phyloP scores from a whole-genome alignment of 2,888 invertebrate species.

The Liposcelis brunnea region DNA sequence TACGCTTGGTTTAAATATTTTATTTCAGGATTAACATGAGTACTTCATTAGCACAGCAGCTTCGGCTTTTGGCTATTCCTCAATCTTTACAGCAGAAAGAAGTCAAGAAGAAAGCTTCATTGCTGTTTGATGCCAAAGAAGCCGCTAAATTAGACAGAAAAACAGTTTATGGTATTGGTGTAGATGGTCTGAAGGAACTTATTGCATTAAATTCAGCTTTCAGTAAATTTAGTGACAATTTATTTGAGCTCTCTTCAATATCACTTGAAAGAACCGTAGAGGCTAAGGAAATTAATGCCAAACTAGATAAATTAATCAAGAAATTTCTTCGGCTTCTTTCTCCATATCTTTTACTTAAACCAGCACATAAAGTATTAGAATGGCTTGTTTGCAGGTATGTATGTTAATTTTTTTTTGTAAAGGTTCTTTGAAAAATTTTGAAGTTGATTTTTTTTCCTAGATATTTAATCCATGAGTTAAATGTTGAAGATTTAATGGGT shows the following conservation, averaged over 20 bases:
- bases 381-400: constrained; percentile 67
- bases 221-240: constrained; percentile 46
- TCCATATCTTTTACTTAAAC: constrained; percentile 73
- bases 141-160: constrained; percentile 73
- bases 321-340: constrained; percentile 66
- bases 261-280: constrained; percentile 69
- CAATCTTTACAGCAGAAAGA: constrained; percentile 50
- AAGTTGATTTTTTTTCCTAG: constrained; percentile 27
- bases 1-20: too few relatives aligned
- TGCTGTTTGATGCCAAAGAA: constrained; percentile 78
- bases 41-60: constrained; percentile 64
- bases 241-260: constrained; percentile 62
- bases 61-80: constrained; percentile 54
- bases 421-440: background rate
- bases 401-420: constrained; percentile 1
- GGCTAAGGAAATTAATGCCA: constrained; percentile 51
- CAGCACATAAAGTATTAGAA: constrained; percentile 81
- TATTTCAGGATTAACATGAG: constrained; percentile 26
- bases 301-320: constrained; percentile 54
- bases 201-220: constrained; percentile 55
- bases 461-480: constrained; percentile 77
- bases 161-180: constrained; percentile 70
- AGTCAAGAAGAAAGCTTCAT: constrained; percentile 54
- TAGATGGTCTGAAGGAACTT: constrained; percentile 71
- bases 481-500: constrained; percentile 60